Percentiles rank a stretch among this genome's conserved stretches.
phyloP scores from a whole-genome alignment of 2,888 invertebrate species.

The Lasioglossum calceatum region DNA sequence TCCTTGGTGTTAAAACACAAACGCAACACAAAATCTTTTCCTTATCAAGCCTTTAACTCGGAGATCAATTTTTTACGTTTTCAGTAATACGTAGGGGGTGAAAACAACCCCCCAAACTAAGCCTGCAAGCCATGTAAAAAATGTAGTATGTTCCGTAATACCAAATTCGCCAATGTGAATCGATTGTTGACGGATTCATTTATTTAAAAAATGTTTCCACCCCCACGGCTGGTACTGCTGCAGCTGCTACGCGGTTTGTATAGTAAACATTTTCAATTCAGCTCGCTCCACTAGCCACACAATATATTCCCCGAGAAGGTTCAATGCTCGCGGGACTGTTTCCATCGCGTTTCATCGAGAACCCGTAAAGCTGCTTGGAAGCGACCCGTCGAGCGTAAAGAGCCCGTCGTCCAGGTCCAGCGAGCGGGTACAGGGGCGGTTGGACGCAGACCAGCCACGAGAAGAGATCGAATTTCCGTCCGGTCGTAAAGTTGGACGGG shows the following conservation, averaged over 20 bases:
- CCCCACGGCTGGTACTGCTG: background rate
- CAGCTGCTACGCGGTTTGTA: background rate
- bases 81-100: too few relatives aligned
- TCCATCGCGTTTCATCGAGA: background rate
- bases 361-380: background rate
- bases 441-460: conserved; percentile 17
- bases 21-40: background rate
- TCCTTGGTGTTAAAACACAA: background rate
- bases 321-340: conserved; percentile 1
- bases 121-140: too few relatives aligned
- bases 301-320: background rate
- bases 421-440: background rate
- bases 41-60: background rate
- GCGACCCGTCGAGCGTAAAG: background rate
- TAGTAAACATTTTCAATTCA: background rate
- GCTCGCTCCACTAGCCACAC: background rate
- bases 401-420: background rate
- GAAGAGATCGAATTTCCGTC: conserved; percentile 61
- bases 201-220: background rate
- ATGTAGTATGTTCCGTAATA: too few relatives aligned
- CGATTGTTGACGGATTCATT: background rate
- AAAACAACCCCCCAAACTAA: background rate
- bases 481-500: conserved; percentile 42
- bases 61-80: background rate
- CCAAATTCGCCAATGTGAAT: too few relatives aligned